Evolutionary conservation across 1,140 invertebrate species (phyloP).

Genomic region (Musca domestica): DNA sequence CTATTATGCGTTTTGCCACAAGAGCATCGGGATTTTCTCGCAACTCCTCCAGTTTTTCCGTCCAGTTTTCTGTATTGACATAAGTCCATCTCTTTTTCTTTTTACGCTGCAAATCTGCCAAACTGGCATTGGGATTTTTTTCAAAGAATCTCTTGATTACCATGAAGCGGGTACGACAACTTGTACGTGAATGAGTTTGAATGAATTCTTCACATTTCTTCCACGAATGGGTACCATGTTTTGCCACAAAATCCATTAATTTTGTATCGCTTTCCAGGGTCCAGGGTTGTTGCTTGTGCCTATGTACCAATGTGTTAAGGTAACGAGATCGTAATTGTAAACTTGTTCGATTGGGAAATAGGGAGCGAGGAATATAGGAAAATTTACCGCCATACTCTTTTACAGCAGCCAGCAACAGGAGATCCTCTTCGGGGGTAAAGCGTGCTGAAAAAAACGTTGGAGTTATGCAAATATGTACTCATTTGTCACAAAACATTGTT

Average conservation of each 20-base stretch:
- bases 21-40: conserved; percentile 32
- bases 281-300: conserved; percentile 53
- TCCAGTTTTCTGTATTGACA: conserved; percentile 44
- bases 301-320: conserved; percentile 51
- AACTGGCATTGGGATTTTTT: conserved; percentile 41
- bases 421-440: conserved; percentile 62
- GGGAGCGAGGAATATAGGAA: conserved; percentile 53
- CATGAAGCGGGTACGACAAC: conserved; percentile 55
- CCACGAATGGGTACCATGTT: conserved; percentile 54
- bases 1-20: neutral
- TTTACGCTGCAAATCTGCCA: conserved; percentile 45
- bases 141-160: conserved; percentile 51
- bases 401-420: conserved; percentile 60
- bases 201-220: conserved; percentile 51
- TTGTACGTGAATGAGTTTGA: conserved; percentile 54
- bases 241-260: conserved; percentile 50
- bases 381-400: conserved; percentile 64
- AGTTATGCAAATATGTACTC: neutral
- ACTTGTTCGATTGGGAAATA: conserved; percentile 58
- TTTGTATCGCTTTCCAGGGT: conserved; percentile 54
- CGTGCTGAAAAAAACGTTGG: conserved; percentile 29
- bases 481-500: neutral
- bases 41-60: conserved; percentile 36
- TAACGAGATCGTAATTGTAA: conserved; percentile 60
- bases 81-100: conserved; percentile 24